Base-by-base conservation (phyloP, 1,140 invertebrate genomes). In the Apolygus lucorum region DNA sequence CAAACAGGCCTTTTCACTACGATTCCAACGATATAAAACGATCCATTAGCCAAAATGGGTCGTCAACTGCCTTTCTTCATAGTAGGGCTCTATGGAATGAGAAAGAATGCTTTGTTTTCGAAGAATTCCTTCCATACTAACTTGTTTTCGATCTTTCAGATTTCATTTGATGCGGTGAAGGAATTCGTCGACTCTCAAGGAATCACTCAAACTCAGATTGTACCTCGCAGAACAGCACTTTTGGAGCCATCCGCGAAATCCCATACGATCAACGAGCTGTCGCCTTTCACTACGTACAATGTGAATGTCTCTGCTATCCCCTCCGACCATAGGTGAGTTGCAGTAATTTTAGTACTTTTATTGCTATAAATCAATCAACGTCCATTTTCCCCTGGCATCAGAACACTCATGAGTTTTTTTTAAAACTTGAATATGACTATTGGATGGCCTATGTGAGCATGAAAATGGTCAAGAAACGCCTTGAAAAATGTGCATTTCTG, bases 131-230 rank as follows among this genome's bases (percentile, higher is more conserved):
- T n/a, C n/a, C n/a, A n/a, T n/a, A n/a, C n/a, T n/a, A n/a, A n/a
- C n/a, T n/a, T n/a, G n/a, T n/a, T n/a, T n/a, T n/a, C 8, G 8
- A 49, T 49, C 22, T 67, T 70, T 11, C 73, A 84, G 82, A 89
- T 98, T 63, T 90, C 90, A 1, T 98, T 92, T 77, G 91, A 93
- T 77, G 95, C 95, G 2, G 85, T 95, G 68, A 98, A 98, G 80
- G 91, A 95, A 76, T 98, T 96, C 78, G 90, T 95, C 11, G 95
- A 98, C 77, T 94, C 92, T 2, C 90, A 95, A 74, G 93, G 93
- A 14, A 90, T 94, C 77, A 93, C 93, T 0, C 93, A 96, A 78
- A 90, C 87, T 0, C 90, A 94, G 78, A 84, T 84, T 52, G 88
- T 96, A n/a, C 86, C 87, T 0, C 84, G 86, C 69, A 84, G 85